A percentile compares a stretch with the other conserved stretches of the same genome.
Conservation (phyloP, 2,797 vertebrate genomes). For the Miichthys miiuy region DNA sequence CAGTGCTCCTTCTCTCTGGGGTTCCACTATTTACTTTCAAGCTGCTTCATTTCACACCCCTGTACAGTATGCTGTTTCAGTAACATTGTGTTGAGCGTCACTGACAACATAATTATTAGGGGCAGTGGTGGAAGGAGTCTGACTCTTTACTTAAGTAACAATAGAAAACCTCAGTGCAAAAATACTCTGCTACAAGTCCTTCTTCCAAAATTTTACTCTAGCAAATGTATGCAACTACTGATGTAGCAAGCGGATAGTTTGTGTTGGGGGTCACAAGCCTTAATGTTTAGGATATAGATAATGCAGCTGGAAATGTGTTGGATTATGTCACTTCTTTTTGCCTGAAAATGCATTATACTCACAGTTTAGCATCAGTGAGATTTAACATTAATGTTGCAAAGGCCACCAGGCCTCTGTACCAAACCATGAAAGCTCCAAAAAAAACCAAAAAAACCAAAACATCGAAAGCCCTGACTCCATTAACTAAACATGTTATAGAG, state of each 20-base stretch:
- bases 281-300: no score
- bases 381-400: neutral
- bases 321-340: neutral
- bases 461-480: conserved; percentile 36
- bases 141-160: neutral
- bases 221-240: neutral
- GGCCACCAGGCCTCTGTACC: conserved; percentile 1
- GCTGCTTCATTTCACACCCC: conserved; percentile 71
- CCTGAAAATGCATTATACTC: neutral
- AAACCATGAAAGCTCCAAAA: conserved; percentile 17
- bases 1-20: conserved; percentile 36
- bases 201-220: neutral
- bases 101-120: conserved; percentile 25
- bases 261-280: no score
- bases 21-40: conserved; percentile 49
- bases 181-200: neutral
- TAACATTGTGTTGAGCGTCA: conserved; percentile 61
- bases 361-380: neutral
- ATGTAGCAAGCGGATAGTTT: no score
- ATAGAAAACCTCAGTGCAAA: neutral
- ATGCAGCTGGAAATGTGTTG: no score
- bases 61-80: conserved; percentile 59
- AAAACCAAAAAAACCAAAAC: neutral
- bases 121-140: neutral
- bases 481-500: conserved; percentile 59